Base-by-base conservation (phyloP, 2,113 vertebrate species). In the Salvelinus namaycush region DNA sequence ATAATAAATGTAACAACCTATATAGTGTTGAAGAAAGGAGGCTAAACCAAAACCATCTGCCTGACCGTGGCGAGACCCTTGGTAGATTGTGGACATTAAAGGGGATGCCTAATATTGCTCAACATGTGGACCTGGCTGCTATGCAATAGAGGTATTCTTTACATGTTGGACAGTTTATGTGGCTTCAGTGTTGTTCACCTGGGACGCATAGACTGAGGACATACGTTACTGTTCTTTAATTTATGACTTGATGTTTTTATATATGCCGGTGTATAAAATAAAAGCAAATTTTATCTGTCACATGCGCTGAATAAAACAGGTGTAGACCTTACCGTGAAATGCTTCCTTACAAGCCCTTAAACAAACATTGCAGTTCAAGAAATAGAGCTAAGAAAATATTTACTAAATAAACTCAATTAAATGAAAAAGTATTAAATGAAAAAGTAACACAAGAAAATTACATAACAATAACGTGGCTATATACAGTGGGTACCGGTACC, bases 171-270 rank as follows among this genome's bases (percentile, higher is more conserved):
- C 90, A 84, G 80, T 92, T 94, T 92, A 93, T 81, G 90, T 16
- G 86, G 87, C 87, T 81, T 84, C 77, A 81, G 76, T 48, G 54
- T 68, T 60, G 57, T 85, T 88, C 76, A 79, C 74, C 84, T 74
- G 81, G 75, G 90, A 83, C 77, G 77, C 72, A 54, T 14, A 79
- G 74, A 85, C 90, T 86, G 87, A 89, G 85, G 89, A 91, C 76
- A 78, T 93, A 93, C 90, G 87, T 95, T 96, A 93, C 85, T 92
- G 88, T 92, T 91, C 92, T 94, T 39, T 96, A 92, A 96, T 96
- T 97, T 96, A 97, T 95, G 89, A 93, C 86, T 90, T 84, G 89
- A 92, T 94, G 87, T 94, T 95, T 94, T 95, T 94, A 94, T 94
- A 34, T 59, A 59, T 4, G 57, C 31, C 70, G 27, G 91, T 80